Base-by-base conservation (phyloP, 2,113 vertebrate genomes). In the Indicator indicator region DNA sequence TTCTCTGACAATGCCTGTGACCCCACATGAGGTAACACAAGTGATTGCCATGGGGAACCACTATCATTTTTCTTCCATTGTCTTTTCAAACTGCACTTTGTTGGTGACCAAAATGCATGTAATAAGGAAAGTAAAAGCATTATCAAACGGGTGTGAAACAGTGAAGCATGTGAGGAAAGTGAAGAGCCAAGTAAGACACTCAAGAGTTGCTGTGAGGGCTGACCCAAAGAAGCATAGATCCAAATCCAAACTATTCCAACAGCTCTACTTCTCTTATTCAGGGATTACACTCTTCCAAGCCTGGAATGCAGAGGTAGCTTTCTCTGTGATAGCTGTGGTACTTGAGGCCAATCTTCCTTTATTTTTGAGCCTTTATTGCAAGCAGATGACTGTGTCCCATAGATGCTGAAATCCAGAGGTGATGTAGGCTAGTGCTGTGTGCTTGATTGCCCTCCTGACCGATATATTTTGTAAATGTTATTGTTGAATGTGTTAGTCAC, bases 381-480 rank as follows among this genome's bases (percentile, higher is more conserved):
- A 46, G 68, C 15, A 23, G 62, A 68, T 46, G 82, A 63, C 82
- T 82, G 42, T 72, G 42, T 76, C 68, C 70, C 65, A 28, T 26
- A 40, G 72, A 40, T 26, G 62, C 50, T 58, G 77, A 74, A 93
- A 75, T 74, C 42, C 69, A 74, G 74, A 95, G 83, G 80, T 76
- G 82, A 83, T 79, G 65, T 42, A 83, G 95, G 88, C 83, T 78
- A 30, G 55, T 20, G 85, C 64, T 55, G 70, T 62, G 80, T 76
- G 77, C 85, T 78, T 84, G 91, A 77, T 83, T 86, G 91, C 78
- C 77, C 91, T 90, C 90, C 58, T 96, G 95, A 96, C 97, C 93
- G 21, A 96, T 69, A 94, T 90, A 89, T 92, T 95, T 91, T 70
- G 44, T 93, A 75, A 89, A 87, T 74, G 91, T 89, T 95, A 77